These are phyloP conservation scores for Willisornis vidua DNA, from an alignment of 2,113 vertebrate genomes.

Conservation along the genomic window DNA sequence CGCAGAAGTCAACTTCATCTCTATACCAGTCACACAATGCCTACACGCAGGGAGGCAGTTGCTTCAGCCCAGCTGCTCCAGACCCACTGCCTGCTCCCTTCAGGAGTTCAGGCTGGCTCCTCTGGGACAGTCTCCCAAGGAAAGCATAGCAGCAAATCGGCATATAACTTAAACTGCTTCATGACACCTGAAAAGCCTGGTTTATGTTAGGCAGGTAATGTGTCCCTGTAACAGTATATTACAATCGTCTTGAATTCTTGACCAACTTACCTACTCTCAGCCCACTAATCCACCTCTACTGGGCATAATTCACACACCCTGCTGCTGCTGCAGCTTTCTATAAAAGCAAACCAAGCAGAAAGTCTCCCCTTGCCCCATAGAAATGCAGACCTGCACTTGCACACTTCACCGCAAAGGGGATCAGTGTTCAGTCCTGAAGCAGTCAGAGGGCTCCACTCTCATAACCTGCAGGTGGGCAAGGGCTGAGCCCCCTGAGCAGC, in stretches of 20 bases:
- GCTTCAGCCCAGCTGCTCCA: neutral
- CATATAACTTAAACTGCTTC: neutral
- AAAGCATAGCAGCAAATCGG: neutral
- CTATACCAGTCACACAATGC: neutral
- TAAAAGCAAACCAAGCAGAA: neutral
- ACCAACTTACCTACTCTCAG: neutral
- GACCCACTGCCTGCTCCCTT: neutral
- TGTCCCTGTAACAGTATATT: neutral
- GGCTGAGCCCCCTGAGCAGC: neutral
- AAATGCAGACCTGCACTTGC: rapidly evolving
- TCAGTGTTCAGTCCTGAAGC: neutral
- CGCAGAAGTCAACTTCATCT: neutral
- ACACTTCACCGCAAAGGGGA: neutral
- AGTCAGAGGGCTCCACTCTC: neutral
- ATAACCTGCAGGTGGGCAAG: neutral
- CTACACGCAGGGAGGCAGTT: neutral
- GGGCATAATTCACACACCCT: rapidly evolving
- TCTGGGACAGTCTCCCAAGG: neutral
- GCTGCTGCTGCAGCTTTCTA: neutral
- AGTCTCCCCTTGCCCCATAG: neutral
- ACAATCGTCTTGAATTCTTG: neutral
- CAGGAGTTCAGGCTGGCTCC: neutral
- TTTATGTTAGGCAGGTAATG: neutral
- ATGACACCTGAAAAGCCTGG: neutral
- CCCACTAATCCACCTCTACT: neutral